Conservation (phyloP, 2,113 vertebrate species). For the Mormoops blainvillei region DNA sequence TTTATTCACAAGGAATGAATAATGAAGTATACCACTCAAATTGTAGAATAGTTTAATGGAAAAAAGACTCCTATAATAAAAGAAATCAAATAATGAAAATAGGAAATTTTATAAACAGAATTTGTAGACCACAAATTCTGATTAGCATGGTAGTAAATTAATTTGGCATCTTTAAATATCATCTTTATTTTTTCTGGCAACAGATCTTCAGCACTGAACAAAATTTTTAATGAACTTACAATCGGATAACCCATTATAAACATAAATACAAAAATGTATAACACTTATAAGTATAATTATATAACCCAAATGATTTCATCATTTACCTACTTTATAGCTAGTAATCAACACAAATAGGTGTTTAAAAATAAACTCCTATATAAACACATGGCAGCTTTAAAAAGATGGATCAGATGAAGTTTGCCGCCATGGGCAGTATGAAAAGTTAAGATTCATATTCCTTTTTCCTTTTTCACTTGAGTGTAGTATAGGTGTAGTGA, state of each 20-base stretch:
- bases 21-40: neutral
- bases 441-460: neutral
- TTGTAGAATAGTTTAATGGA: neutral
- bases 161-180: neutral
- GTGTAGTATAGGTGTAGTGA: neutral
- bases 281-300: neutral
- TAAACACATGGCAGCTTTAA: neutral
- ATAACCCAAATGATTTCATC: neutral
- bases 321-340: neutral
- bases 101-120: neutral
- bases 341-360: neutral
- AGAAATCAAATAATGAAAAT: slow-evolving; percentile 7
- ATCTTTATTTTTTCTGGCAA: neutral
- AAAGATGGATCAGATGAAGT: neutral
- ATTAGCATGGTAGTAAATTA: neutral
- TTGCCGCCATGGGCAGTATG: neutral
- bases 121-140: neutral
- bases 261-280: neutral
- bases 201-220: neutral
- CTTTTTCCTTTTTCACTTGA: slow-evolving; percentile 7
- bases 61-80: neutral
- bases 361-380: neutral
- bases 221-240: neutral
- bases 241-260: slow-evolving; percentile 18
- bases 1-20: slow-evolving; percentile 16